A percentile compares a stretch with the other conserved stretches of the same genome.
Evolutionary conservation across 23 tunicate genomes (phyloP).

Genomic region (Corella eumyota): DNA sequence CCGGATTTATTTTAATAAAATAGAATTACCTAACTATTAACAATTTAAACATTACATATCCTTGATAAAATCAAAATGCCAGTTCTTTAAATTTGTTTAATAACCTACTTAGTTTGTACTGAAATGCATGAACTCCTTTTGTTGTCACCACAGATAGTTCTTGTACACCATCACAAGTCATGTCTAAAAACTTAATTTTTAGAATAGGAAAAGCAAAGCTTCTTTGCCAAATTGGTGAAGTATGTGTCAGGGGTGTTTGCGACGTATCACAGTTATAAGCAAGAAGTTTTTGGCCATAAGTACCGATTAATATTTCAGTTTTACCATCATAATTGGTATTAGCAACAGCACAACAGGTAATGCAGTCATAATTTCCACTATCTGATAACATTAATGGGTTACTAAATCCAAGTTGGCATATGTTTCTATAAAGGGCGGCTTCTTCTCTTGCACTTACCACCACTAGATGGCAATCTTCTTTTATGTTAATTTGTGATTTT

Average conservation of each 20-base stretch:
- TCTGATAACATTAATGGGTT: slow-evolving; percentile 20
- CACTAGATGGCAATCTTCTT: slow-evolving; percentile 15
- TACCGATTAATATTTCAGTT: slow-evolving; percentile 61
- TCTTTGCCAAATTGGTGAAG: slow-evolving; percentile 41
- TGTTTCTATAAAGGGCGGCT: slow-evolving; percentile 44
- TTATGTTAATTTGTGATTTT: too few relatives aligned
- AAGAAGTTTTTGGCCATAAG: slow-evolving; percentile 58
- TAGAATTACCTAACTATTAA: not conserved
- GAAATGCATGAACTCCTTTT: slow-evolving; percentile 62
- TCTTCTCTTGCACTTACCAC: slow-evolving; percentile 58
- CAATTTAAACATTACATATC: not conserved
- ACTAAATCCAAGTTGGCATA: slow-evolving; percentile 31
- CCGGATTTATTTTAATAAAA: not conserved
- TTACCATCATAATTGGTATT: slow-evolving; percentile 38
- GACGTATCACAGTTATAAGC: slow-evolving; percentile 20
- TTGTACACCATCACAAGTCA: slow-evolving; percentile 60
- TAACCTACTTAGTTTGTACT: slow-evolving; percentile 17
- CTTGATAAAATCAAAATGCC: not conserved
- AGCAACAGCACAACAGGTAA: slow-evolving; percentile 66
- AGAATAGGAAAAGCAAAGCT: slow-evolving; percentile 50
- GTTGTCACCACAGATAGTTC: slow-evolving; percentile 52
- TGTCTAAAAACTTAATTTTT: slow-evolving; percentile 37
- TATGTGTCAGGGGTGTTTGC: not conserved
- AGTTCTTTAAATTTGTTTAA: slow-evolving; percentile 22
- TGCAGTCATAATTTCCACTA: slow-evolving; percentile 40